phyloP scores from a whole-genome alignment of 2,113 vertebrate species.

The Eudyptes chrysolophus region DNA sequence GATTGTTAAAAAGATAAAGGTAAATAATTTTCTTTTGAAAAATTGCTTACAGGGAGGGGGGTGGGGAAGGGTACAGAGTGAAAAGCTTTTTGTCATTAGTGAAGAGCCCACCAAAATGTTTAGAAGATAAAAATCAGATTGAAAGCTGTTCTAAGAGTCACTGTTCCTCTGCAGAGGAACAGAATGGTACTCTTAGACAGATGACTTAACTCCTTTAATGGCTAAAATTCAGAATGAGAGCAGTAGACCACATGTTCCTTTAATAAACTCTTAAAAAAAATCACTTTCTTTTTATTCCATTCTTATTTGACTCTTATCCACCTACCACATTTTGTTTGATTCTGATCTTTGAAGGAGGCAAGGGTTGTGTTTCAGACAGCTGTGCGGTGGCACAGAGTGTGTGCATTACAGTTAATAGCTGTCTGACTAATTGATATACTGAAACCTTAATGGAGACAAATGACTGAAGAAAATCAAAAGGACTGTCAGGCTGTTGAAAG shows the following conservation, averaged over 20 bases:
- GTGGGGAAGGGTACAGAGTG: not conserved
- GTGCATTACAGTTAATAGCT: not conserved
- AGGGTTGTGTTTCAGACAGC: not conserved
- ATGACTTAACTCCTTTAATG: not conserved
- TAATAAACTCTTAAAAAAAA: not conserved
- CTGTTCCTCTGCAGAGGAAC: not conserved
- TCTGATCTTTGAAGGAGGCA: not conserved
- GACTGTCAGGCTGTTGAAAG: not conserved
- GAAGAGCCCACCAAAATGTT: not conserved
- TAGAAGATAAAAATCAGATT: not conserved
- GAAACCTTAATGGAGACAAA: not conserved
- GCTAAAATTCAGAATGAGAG: not conserved
- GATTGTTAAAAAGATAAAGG: slow-evolving; percentile 97
- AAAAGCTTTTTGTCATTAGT: not conserved
- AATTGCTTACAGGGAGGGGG: not conserved
- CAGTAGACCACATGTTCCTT: not conserved
- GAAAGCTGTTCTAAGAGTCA: not conserved
- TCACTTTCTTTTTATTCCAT: not conserved
- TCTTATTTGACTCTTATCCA: not conserved
- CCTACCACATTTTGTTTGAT: not conserved
- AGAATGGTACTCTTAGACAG: not conserved
- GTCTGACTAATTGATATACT: not conserved
- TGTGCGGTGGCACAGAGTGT: not conserved
- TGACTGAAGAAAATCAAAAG: not conserved
- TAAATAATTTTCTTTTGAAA: slow-evolving; percentile 45